These are phyloP conservation scores for Beris chalybata DNA, from an alignment of 2,888 invertebrate species.

Conservation along the genomic window DNA sequence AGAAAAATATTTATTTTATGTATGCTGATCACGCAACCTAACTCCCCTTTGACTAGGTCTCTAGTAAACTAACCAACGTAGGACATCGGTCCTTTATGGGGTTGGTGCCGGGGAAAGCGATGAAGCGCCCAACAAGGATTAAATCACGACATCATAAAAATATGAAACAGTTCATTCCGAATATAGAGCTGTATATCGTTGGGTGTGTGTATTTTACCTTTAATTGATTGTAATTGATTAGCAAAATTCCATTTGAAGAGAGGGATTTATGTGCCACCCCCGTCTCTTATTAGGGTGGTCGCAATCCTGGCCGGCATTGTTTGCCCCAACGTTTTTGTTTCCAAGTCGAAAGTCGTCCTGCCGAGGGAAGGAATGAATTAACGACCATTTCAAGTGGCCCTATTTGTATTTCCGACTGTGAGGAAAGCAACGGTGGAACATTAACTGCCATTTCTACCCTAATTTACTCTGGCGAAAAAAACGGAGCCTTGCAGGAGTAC, in stretches of 20 bases:
- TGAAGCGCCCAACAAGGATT: constrained; percentile 8
- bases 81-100: constrained; percentile 18
- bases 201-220: constrained; percentile 5
- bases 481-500: too few relatives aligned
- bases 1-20: constrained; percentile 27
- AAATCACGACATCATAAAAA: constrained; percentile 34
- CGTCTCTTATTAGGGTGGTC: too few relatives aligned
- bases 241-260: not conserved
- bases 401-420: too few relatives aligned
- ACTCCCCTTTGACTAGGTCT: not conserved
- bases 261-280: too few relatives aligned
- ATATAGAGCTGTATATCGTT: not conserved
- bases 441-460: too few relatives aligned
- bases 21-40: constrained; percentile 29
- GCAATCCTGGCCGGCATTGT: too few relatives aligned
- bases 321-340: too few relatives aligned
- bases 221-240: constrained; percentile 34
- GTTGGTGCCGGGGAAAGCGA: constrained; percentile 1
- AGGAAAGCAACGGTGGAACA: too few relatives aligned
- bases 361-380: too few relatives aligned
- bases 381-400: too few relatives aligned
- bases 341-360: too few relatives aligned
- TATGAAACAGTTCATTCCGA: constrained; percentile 27
- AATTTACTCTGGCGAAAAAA: too few relatives aligned
- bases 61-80: constrained; percentile 12